Percentiles rank a stretch among this genome's conserved stretches.
These are phyloP conservation scores for Caenorhabditis becei DNA, from an alignment of 2,888 invertebrate genomes.

Conservation along the genomic window DNA sequence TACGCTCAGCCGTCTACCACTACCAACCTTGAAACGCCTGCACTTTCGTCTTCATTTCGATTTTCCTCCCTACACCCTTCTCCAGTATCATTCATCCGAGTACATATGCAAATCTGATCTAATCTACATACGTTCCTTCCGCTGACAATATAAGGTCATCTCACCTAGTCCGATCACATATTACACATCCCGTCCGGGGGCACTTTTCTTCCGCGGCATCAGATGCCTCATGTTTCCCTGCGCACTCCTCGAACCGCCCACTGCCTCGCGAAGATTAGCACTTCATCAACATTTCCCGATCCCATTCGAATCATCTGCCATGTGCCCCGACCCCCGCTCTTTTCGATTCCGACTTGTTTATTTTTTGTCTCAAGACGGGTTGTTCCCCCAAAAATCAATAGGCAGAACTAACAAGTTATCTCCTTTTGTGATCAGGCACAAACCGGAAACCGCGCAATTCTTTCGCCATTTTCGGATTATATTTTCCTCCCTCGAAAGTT, in stretches of 20 bases:
- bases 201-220: constrained; percentile 21
- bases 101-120: constrained; percentile 50
- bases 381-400: constrained; percentile 35
- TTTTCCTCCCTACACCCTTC: not conserved
- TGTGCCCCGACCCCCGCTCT: constrained; percentile 12
- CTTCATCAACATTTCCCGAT: constrained; percentile 27
- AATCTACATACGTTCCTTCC: constrained; percentile 42
- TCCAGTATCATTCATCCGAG: constrained; percentile 32
- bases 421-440: constrained; percentile 24
- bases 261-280: constrained; percentile 23
- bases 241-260: constrained; percentile 7
- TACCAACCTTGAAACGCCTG: constrained; percentile 6
- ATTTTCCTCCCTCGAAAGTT: constrained; percentile 1
- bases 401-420: constrained; percentile 29
- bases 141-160: constrained; percentile 52
- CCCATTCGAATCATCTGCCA: constrained; percentile 46
- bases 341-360: constrained; percentile 27
- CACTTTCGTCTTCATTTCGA: constrained; percentile 19
- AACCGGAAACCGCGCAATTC: constrained; percentile 16
- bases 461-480: constrained; percentile 42
- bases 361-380: constrained; percentile 13
- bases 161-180: constrained; percentile 30
- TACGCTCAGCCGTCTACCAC: not conserved
- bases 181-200: constrained; percentile 43
- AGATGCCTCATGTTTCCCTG: constrained; percentile 12